These are phyloP conservation scores for Otis tarda DNA, from an alignment of 2,113 vertebrate genomes.

Conservation along the genomic window DNA sequence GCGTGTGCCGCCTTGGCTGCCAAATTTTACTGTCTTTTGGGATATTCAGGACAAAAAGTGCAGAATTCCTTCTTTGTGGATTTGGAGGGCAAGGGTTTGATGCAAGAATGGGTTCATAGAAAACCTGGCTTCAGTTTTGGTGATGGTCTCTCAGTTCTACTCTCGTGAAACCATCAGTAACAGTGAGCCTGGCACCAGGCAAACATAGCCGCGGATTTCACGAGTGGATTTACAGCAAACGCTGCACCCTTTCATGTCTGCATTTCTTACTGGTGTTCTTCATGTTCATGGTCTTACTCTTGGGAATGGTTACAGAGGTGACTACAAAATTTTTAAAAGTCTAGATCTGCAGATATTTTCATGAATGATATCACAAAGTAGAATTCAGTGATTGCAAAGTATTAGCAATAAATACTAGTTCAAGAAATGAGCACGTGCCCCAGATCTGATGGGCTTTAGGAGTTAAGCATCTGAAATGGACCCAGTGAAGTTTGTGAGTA, in stretches of 20 bases:
- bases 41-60: neutral
- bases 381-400: neutral
- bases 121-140: neutral
- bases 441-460: neutral
- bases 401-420: neutral
- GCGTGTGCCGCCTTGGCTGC: neutral
- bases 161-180: neutral
- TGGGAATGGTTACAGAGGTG: neutral
- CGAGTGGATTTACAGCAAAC: neutral
- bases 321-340: neutral
- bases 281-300: neutral
- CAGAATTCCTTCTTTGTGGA: neutral
- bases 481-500: neutral
- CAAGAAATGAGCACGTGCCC: neutral
- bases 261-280: neutral
- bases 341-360: neutral
- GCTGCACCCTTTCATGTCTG: neutral
- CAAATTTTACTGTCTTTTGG: neutral
- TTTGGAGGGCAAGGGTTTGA: neutral
- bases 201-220: neutral
- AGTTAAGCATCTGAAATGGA: neutral
- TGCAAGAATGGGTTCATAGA: neutral
- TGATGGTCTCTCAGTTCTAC: neutral
- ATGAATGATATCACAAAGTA: neutral
- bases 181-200: neutral